phyloP scores from a whole-genome alignment of 2,888 invertebrate species.

The Argyresthia albistria region DNA sequence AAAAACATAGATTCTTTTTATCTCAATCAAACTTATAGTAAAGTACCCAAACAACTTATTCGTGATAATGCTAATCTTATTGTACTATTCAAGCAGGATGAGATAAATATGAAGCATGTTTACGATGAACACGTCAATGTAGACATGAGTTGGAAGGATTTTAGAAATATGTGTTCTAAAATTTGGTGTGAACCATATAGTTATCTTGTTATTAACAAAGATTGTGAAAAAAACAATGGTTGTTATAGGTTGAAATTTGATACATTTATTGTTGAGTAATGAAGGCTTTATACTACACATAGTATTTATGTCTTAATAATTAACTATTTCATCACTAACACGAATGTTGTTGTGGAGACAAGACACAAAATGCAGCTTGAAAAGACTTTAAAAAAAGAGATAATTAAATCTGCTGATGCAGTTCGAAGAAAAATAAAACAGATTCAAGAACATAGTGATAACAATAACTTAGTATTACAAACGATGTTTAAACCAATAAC shows the following conservation, averaged over 20 bases:
- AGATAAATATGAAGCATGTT: slow-evolving; percentile 9
- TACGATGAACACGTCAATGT: slow-evolving; percentile 9
- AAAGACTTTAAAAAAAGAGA: not conserved
- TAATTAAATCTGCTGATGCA: not conserved
- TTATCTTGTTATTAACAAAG: not conserved
- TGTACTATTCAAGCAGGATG: slow-evolving; percentile 9
- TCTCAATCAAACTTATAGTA: slow-evolving; percentile 7
- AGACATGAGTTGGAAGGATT: slow-evolving; percentile 15
- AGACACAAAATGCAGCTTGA: not conserved
- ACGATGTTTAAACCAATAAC: not conserved
- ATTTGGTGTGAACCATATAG: slow-evolving; percentile 6
- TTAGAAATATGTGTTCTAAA: slow-evolving; percentile 6
- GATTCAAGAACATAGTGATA: not conserved
- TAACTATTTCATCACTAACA: not conserved
- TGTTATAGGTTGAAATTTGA: slow-evolving; percentile 12
- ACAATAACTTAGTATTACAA: not conserved
- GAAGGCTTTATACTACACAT: not conserved
- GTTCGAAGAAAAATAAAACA: not conserved
- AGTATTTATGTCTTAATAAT: not conserved
- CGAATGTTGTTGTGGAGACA: too few species aligned
- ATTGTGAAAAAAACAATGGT: slow-evolving; percentile 6
- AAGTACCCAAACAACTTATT: slow-evolving; percentile 7
- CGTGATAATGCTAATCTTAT: slow-evolving; percentile 8
- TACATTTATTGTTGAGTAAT: not conserved
- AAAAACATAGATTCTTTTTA: slow-evolving; percentile 8